These are phyloP conservation scores for Caenorhabditis sinica DNA, from an alignment of 2,888 invertebrate species.

Conservation along the genomic window DNA sequence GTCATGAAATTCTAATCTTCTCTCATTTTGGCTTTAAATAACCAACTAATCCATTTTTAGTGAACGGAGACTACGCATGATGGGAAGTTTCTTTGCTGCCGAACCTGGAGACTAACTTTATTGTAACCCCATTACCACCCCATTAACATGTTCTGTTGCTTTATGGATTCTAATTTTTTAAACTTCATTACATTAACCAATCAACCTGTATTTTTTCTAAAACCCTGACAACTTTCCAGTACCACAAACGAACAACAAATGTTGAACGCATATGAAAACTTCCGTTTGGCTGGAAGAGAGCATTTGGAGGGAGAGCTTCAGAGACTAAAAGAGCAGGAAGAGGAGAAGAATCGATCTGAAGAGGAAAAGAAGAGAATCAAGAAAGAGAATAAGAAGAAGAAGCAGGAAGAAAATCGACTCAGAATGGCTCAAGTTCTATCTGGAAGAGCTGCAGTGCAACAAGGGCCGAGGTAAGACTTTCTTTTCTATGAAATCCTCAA, in stretches of 20 bases:
- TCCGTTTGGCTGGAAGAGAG: not conserved
- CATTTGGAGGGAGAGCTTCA: not conserved
- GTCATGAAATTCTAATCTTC: too few relatives aligned
- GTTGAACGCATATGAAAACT: not conserved
- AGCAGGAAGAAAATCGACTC: not conserved
- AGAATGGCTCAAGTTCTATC: not conserved
- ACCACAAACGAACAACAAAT: not conserved
- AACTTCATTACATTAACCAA: too few relatives aligned
- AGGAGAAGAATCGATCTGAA: not conserved
- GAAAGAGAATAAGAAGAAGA: constrained; percentile 4
- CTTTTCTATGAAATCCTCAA: not conserved
- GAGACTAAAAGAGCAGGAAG: not conserved
- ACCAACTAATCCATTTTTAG: too few relatives aligned
- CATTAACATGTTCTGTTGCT: too few relatives aligned
- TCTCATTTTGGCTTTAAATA: too few relatives aligned
- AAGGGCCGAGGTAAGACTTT: not conserved
- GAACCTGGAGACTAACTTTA: too few relatives aligned
- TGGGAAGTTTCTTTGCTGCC: too few relatives aligned
- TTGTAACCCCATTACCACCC: too few relatives aligned
- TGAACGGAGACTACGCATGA: too few relatives aligned
- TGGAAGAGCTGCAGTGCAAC: not conserved
- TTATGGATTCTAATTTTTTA: too few relatives aligned
- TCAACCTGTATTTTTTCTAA: too few relatives aligned
- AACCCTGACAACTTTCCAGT: not conserved
- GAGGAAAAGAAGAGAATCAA: not conserved